Evolutionary conservation across 1,140 invertebrate genomes (phyloP), one percentile per base, ranked within the genome.

Genomic region (Ceratosolen fusciceps): DNA sequence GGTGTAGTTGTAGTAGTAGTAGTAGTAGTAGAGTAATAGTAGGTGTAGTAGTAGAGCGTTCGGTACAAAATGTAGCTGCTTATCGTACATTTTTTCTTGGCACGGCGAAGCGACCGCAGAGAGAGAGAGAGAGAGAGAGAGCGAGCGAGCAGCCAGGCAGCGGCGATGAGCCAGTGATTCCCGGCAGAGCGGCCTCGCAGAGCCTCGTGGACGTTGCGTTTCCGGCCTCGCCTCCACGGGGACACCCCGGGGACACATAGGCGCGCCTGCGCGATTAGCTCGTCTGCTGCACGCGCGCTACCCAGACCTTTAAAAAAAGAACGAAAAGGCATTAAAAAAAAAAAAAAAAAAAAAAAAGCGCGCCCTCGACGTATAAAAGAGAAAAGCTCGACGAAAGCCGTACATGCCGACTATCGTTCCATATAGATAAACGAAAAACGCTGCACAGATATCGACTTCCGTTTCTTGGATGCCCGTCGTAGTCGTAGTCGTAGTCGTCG

Each of bases 351-450:
- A 14, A 29, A 60, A 29, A 31, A 60, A 60, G 37, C 65, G 21
- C 21, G 21, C n/a, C 24, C 29, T 26, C 19, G 34, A 10, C 37
- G 34, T 8, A 43, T n/a, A n/a, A n/a, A 47, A 19, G 47, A 52
- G 47, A 31, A 54, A 68, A 47, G 67, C 74, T 34, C n/a, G 29
- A 43, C 26, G 29, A 34, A 37, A 21, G 21, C 34, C 24, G 43
- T 54, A 60, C 43, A 65, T 54, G 65, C 52, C 58, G 52, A 78
- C 37, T 72, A 72, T 72, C 76, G 76, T 60, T 60, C 76, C 67
- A 72, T 43, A 77, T 72, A 78, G 76, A 78, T 78, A 78, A 78
- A 72, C 76, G 72, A 78, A 78, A 77, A 78, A 72, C 49, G 54
- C 67, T 67, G 39, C 52, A 31, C 67, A 73, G 77, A 79, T 79